phyloP scores from a whole-genome alignment of 2,888 invertebrate genomes.

The Apamea monoglypha region DNA sequence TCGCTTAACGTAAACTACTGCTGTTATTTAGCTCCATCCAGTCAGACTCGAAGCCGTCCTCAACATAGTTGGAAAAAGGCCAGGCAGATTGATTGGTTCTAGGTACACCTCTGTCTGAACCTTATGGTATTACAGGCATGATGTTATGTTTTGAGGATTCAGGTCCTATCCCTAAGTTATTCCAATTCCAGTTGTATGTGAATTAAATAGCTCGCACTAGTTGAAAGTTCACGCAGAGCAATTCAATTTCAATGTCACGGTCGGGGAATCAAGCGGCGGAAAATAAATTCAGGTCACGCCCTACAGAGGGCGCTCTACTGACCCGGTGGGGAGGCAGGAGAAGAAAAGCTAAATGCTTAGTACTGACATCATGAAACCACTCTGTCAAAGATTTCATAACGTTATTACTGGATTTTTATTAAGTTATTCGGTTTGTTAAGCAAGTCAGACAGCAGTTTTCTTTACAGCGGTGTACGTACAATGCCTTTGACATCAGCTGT shows the following conservation, averaged over 20 bases:
- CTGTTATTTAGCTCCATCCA: too few relatives aligned
- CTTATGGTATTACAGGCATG: too few relatives aligned
- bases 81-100: neutral
- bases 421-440: neutral
- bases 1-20: too few relatives aligned
- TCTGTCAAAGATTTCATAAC: neutral
- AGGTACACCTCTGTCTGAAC: neutral
- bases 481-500: neutral
- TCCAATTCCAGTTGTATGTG: neutral
- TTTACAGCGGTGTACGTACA: neutral
- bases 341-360: neutral
- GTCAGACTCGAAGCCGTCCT: neutral
- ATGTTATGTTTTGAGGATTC: neutral
- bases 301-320: conserved; percentile 23
- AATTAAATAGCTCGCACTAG: neutral
- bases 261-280: neutral
- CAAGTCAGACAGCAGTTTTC: neutral
- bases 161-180: neutral
- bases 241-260: conserved; percentile 21
- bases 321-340: too few relatives aligned
- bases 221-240: neutral
- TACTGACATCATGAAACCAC: neutral
- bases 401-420: conserved; percentile 1
- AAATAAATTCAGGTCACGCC: conserved; percentile 23
- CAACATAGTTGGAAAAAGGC: neutral